Evolutionary conservation across 2,113 vertebrate species (phyloP).

Genomic region (Oenanthe oenanthe): DNA sequence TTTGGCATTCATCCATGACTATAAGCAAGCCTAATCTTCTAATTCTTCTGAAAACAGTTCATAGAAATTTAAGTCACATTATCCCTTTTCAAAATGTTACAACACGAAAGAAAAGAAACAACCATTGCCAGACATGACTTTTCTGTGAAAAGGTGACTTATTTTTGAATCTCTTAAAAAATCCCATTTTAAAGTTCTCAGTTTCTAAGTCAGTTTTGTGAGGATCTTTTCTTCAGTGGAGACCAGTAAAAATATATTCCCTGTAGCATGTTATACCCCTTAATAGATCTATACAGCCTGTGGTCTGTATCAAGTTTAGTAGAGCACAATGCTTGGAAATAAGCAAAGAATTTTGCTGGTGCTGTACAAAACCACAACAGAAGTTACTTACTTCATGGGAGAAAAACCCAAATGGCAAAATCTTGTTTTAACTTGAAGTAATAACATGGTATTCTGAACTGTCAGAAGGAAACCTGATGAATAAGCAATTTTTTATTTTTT

Average conservation of each 20-base stretch:
- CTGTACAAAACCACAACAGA: neutral
- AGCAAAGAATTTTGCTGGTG: neutral
- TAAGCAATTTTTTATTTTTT: neutral
- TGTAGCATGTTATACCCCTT: neutral
- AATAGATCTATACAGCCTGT: neutral
- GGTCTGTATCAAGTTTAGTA: neutral
- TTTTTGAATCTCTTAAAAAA: neutral
- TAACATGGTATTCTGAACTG: neutral
- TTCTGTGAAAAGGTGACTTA: neutral
- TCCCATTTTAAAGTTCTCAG: neutral
- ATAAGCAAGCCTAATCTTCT: neutral
- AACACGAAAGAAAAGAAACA: neutral
- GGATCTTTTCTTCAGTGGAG: neutral
- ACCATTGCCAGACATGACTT: neutral
- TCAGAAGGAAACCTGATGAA: neutral
- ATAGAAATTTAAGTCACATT: neutral
- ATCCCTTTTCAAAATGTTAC: slow-evolving; percentile 17
- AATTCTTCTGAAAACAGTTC: slow-evolving; percentile 19
- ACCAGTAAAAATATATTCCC: neutral
- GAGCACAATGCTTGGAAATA: neutral
- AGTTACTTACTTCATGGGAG: neutral
- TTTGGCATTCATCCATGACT: neutral
- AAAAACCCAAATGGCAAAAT: neutral
- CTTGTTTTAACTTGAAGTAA: neutral
- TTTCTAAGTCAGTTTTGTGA: neutral